Base-by-base conservation (phyloP, 2,113 vertebrate genomes). In the Corythoichthys intestinalis region DNA sequence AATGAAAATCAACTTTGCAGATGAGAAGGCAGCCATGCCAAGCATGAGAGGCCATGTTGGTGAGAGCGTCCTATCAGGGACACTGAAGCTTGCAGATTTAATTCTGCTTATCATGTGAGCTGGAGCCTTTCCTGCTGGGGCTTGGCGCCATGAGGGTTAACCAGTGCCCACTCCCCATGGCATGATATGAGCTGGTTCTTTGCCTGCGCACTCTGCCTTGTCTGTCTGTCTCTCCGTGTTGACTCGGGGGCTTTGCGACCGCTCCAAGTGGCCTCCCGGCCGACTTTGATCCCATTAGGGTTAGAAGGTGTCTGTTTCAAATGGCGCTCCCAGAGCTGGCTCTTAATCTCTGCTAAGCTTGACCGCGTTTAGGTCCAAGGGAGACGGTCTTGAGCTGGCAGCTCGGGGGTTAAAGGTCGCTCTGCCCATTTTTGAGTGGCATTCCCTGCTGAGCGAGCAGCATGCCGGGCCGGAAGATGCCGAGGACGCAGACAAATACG, bases 151-250 rank as follows among this genome's bases (percentile, higher is more conserved):
- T 13, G 41, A 86, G 85, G 80, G 88, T 89, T 87, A 88, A 88
- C 69, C 4, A 9, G 46, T 79, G 85, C 87, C 87, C 49, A 71
- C 79, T 87, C 84, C 76, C 83, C 75, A 83, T 87, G 85, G 85
- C 85, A 84, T 81, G 81, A 87, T 86, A 86, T 77, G 79, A 86
- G 85, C 85, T 86, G 86, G 88, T 79, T 72, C 58, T 82, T 66
- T 85, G 88, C 88, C 86, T 79, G 77, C 72, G 82, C 80, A 69
- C 83, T 84, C 80, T 81, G 82, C 82, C 77, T 84, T 37, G 48
- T 38, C 48, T 66, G 48, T 20, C 61, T 74, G 80, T 84, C 80
- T 80, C 56, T 2, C 34, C 56, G 68, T 38, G 28, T 74, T 60
- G 75, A 80, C 77, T 74, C 63, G 78, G 49, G 67, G 46, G 76